Evolutionary conservation across 2,888 invertebrate species (phyloP).

Genomic region (Parnassius smintheus): DNA sequence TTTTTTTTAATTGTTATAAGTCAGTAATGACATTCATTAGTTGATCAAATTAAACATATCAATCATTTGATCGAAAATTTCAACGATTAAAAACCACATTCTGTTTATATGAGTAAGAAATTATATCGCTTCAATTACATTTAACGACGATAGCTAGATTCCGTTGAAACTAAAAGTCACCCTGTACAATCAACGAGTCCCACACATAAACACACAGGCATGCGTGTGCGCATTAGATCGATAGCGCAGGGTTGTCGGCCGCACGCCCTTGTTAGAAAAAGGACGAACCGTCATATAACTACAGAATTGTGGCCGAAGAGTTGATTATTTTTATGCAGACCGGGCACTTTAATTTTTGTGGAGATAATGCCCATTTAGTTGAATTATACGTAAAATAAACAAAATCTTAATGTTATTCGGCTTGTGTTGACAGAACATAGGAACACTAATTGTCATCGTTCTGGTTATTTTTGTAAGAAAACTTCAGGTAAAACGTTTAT

Average conservation of each 20-base stretch:
- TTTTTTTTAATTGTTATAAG: no score
- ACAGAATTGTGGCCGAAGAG: conserved; percentile 28
- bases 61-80: no score
- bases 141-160: conserved; percentile 26
- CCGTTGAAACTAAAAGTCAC: conserved; percentile 30
- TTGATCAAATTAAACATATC: no score
- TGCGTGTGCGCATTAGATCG: conserved; percentile 62
- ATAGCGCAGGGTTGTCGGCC: conserved; percentile 71
- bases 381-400: no score
- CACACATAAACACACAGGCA: conserved; percentile 22
- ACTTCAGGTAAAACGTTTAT: no score
- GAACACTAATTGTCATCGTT: no score
- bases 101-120: conserved; percentile 1
- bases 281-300: conserved; percentile 56
- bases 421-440: no score
- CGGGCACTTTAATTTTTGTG: conserved; percentile 15
- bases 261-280: conserved; percentile 76
- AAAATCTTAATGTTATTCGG: no score
- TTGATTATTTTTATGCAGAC: conserved; percentile 25
- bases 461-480: no score
- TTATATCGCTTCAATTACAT: conserved; percentile 6
- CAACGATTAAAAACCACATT: no score
- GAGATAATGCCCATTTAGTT: no score
- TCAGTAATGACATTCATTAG: no score
- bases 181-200: conserved; percentile 26